These are phyloP conservation scores for Papilio helenus DNA, from an alignment of 1,140 invertebrate genomes.

Conservation along the genomic window DNA sequence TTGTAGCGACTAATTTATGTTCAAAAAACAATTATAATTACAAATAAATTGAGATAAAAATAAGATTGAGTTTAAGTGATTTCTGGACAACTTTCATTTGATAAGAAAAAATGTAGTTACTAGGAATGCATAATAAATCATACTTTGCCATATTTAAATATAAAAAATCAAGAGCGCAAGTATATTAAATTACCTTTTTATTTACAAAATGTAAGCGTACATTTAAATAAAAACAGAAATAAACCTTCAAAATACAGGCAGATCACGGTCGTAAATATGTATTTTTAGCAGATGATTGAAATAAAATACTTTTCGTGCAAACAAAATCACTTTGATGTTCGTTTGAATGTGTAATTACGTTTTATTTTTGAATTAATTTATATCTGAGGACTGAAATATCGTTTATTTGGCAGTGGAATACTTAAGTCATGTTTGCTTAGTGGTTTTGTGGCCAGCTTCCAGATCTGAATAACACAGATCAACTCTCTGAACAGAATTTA, in stretches of 20 bases:
- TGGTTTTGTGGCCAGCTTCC: neutral
- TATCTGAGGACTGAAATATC: constrained; percentile 6
- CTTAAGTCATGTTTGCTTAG: constrained; percentile 5
- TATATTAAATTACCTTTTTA: neutral
- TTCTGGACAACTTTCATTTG: neutral
- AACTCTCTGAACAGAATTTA: neutral
- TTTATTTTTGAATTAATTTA: constrained; percentile 19
- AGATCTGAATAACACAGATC: neutral
- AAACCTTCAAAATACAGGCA: neutral
- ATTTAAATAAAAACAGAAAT: neutral
- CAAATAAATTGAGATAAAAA: no score
- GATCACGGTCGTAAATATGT: neutral
- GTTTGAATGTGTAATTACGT: constrained; percentile 4
- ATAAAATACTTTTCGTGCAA: constrained; percentile 25
- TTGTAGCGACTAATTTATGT: neutral
- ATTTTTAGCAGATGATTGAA: constrained; percentile 22
- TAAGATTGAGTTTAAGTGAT: no score
- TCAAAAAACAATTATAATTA: neutral
- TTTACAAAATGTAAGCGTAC: neutral
- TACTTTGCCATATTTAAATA: neutral
- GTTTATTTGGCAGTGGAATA: neutral
- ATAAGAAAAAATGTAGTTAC: neutral
- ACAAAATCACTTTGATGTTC: constrained; percentile 14
- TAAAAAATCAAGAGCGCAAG: neutral
- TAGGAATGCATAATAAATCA: neutral